phyloP scores from a whole-genome alignment of 1,140 invertebrate species.

The Trialeurodes vaporariorum region DNA sequence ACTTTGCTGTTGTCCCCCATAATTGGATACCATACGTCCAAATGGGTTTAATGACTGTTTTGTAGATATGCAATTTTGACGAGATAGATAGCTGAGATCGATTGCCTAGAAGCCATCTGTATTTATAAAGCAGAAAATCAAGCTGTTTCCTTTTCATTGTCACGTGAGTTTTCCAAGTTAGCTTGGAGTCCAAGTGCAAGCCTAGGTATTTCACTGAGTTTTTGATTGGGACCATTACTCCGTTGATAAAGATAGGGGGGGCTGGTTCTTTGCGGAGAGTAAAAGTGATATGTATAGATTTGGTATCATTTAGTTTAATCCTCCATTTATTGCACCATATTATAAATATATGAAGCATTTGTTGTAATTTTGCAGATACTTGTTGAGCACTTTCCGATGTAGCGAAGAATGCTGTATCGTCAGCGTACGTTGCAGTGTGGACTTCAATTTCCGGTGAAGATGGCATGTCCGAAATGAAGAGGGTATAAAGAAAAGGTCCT shows the following conservation, averaged over 20 bases:
- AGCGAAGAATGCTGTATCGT: constrained; percentile 26
- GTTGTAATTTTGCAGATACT: constrained; percentile 23
- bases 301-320: constrained; percentile 26
- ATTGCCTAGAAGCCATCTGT: constrained; percentile 24
- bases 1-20: neutral
- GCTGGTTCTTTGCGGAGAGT: neutral
- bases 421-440: constrained; percentile 27
- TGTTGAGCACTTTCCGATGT: constrained; percentile 11
- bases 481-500: constrained; percentile 25
- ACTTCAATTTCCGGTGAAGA: constrained; percentile 16
- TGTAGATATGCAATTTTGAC: too few species aligned
- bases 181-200: constrained; percentile 10
- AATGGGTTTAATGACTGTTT: too few species aligned
- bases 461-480: constrained; percentile 30
- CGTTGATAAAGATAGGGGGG: neutral
- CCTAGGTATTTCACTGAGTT: constrained; percentile 11
- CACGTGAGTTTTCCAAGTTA: constrained; percentile 10
- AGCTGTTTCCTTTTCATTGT: constrained; percentile 12
- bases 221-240: neutral
- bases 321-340: constrained; percentile 25
- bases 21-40: constrained; percentile 2
- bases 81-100: too few species aligned
- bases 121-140: constrained; percentile 11
- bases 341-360: constrained; percentile 18
- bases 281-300: constrained; percentile 16